phyloP scores from a whole-genome alignment of 2,113 vertebrate species.

The Dryoscopus gambensis region DNA sequence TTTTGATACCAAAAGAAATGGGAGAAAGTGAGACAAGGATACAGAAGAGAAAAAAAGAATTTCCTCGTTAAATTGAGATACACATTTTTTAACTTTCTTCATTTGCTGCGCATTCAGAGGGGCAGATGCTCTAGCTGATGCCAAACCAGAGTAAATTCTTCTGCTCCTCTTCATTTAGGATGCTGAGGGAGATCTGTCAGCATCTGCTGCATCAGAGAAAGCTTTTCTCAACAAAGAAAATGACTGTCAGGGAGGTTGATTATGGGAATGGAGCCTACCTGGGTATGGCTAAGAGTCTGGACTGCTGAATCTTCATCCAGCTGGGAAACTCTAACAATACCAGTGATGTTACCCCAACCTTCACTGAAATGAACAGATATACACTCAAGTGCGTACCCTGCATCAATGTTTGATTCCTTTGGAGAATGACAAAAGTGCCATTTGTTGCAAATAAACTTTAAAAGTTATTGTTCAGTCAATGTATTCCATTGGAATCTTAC shows the following conservation, averaged over 20 bases:
- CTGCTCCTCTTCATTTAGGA: neutral
- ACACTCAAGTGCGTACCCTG: rapidly evolving
- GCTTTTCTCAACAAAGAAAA: neutral
- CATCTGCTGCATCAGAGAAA: neutral
- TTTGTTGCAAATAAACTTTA: neutral
- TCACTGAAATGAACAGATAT: neutral
- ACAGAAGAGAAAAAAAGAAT: neutral
- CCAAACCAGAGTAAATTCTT: neutral
- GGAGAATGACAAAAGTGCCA: neutral
- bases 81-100: neutral
- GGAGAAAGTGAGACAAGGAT: neutral
- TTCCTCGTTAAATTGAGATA: neutral
- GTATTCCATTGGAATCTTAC: neutral
- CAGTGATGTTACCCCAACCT: neutral
- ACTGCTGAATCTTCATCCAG: neutral
- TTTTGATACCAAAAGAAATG: neutral
- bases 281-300: neutral
- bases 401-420: neutral
- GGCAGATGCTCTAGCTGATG: neutral
- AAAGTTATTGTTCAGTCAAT: neutral
- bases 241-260: neutral
- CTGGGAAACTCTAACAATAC: neutral
- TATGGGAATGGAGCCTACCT: neutral
- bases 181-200: neutral
- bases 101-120: neutral